A percentile compares a stretch with the other conserved stretches of the same genome.
These are phyloP conservation scores for Drosophila biarmipes DNA, from an alignment of 1,140 invertebrate species.

Conservation along the genomic window DNA sequence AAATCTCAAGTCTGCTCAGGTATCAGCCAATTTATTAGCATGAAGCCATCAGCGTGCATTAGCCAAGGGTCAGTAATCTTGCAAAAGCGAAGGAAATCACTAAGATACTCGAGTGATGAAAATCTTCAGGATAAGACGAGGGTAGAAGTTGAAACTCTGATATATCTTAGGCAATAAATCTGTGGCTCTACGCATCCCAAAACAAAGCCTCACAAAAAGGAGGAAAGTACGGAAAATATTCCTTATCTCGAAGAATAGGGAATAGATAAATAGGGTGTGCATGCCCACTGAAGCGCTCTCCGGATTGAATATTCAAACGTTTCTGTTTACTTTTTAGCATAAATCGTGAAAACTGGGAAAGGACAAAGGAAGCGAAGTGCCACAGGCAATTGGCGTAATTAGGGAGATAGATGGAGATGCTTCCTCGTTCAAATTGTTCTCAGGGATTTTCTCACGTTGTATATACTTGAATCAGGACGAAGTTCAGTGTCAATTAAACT, in stretches of 20 bases:
- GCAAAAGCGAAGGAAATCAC: slow-evolving; percentile 10
- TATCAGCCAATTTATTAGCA: slow-evolving; percentile 1
- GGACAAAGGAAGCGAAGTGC: slow-evolving; percentile 55
- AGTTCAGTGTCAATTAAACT: slow-evolving; percentile 51
- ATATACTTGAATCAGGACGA: too few relatives aligned
- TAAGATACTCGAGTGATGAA: slow-evolving; percentile 50
- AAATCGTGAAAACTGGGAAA: slow-evolving; percentile 47
- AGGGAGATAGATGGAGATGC: slow-evolving; percentile 45
- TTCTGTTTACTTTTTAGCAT: slow-evolving; percentile 78
- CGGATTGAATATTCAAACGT: slow-evolving; percentile 68
- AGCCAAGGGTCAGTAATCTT: slow-evolving; percentile 35
- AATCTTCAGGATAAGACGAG: slow-evolving; percentile 22
- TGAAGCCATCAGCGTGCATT: slow-evolving; percentile 8
- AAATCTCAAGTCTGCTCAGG: slow-evolving; percentile 5
- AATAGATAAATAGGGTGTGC: slow-evolving; percentile 37
- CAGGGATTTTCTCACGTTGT: slow-evolving; percentile 68
- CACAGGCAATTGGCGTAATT: slow-evolving; percentile 74
- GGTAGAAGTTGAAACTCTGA: slow-evolving; percentile 44
- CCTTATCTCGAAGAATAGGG: slow-evolving; percentile 1
- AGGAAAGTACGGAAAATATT: slow-evolving; percentile 43
- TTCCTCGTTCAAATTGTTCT: slow-evolving; percentile 3
- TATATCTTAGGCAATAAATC: slow-evolving; percentile 69
- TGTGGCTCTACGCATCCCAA: slow-evolving; percentile 63
- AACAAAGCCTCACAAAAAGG: slow-evolving; percentile 59
- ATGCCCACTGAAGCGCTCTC: slow-evolving; percentile 35